Conservation (phyloP, 37 sponge, comb jelly and placozoan species). For the Halichondria panicea region DNA sequence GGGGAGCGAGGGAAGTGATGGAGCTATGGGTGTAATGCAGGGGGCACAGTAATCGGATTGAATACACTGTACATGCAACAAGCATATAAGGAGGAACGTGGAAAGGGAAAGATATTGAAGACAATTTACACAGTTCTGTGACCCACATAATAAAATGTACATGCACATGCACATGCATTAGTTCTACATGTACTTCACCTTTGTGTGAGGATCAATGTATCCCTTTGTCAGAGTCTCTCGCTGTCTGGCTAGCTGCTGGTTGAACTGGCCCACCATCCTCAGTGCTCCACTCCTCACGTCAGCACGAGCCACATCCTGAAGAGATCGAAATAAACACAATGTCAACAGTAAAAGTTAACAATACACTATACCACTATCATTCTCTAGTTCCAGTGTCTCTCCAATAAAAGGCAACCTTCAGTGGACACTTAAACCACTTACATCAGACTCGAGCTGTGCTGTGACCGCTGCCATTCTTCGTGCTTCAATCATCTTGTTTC, state of each 20-base stretch:
- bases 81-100: too few relatives aligned
- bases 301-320: neutral
- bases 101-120: neutral
- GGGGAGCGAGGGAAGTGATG: conserved; percentile 21
- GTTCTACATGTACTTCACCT: conserved; percentile 9
- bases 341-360: neutral
- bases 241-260: conserved; percentile 12
- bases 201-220: conserved; percentile 40
- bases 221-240: neutral
- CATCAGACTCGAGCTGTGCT: too few relatives aligned
- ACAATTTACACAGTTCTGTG: neutral
- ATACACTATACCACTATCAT: neutral
- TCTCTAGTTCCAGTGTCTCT: neutral
- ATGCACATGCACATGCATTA: neutral
- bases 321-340: neutral
- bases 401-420: too few relatives aligned
- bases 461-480: conserved; percentile 15
- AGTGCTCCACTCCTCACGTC: conserved; percentile 1
- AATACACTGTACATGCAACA: too few relatives aligned
- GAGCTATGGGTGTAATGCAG: conserved; percentile 10
- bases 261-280: conserved; percentile 12
- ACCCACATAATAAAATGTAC: neutral
- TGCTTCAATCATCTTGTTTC: conserved; percentile 26
- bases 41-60: too few relatives aligned
- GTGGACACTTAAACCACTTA: too few relatives aligned